Percentiles rank a stretch among this genome's conserved stretches.
phyloP scores from a whole-genome alignment of 2,113 vertebrate genomes.

The Hiodon alosoides region DNA sequence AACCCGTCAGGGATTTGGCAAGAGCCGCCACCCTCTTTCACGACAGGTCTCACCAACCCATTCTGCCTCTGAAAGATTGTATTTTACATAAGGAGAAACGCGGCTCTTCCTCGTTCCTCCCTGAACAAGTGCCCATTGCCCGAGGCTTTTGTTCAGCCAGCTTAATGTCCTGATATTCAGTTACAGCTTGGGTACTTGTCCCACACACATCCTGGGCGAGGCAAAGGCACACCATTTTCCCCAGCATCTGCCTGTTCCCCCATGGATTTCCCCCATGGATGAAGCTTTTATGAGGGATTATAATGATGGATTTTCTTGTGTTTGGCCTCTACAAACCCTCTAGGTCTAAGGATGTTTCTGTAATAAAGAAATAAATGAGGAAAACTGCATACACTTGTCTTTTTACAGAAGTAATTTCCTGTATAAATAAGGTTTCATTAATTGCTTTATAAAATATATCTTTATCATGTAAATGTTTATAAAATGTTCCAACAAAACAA shows the following conservation, averaged over 20 bases:
- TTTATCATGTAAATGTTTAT: neutral
- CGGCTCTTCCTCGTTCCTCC: neutral
- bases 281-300: conserved; percentile 33
- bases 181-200: neutral
- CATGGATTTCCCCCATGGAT: conserved; percentile 45
- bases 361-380: conserved; percentile 35
- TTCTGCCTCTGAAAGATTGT: no score
- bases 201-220: neutral
- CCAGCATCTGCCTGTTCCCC: conserved; percentile 22
- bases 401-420: conserved; percentile 7
- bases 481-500: neutral
- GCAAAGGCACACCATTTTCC: neutral
- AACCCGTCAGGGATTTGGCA: neutral
- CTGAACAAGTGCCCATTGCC: neutral
- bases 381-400: conserved; percentile 38
- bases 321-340: conserved; percentile 48
- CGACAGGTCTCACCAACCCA: neutral
- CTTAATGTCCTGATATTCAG: neutral
- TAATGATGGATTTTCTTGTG: conserved; percentile 38
- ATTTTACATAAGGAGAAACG: no score
- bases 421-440: neutral
- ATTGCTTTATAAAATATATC: conserved; percentile 39
- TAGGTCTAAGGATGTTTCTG: conserved; percentile 47
- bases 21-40: neutral
- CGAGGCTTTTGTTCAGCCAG: neutral